Evolutionary conservation across 2,888 invertebrate species (phyloP).

Genomic region (Dasysyrphus albostriatus): DNA sequence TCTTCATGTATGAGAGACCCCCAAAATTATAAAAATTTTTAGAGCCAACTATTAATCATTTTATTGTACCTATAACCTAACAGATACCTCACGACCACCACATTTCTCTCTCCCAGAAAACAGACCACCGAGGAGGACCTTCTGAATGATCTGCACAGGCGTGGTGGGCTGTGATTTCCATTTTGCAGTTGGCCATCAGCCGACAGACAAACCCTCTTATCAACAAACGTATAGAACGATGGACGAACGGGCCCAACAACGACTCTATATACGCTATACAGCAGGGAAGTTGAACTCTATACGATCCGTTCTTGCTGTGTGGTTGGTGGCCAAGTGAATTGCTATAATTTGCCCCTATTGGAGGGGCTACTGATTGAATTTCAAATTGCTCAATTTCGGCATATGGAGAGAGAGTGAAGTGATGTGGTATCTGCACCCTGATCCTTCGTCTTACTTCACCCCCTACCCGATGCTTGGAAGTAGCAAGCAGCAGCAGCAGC

Average conservation of each 20-base stretch:
- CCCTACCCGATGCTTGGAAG: background rate
- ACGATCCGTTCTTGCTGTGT: slow-evolving; percentile 70
- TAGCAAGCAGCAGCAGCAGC: slow-evolving; percentile 45
- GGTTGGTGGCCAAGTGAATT: slow-evolving; percentile 80
- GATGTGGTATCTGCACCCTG: slow-evolving; percentile 63
- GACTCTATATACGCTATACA: background rate
- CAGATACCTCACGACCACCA: slow-evolving; percentile 66
- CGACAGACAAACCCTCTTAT: slow-evolving; percentile 75
- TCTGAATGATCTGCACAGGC: slow-evolving; percentile 59
- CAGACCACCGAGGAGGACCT: slow-evolving; percentile 37
- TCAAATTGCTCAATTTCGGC: slow-evolving; percentile 84
- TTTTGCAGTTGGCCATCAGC: slow-evolving; percentile 65
- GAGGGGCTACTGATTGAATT: slow-evolving; percentile 84
- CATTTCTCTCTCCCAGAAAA: slow-evolving; percentile 42
- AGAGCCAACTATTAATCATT: slow-evolving; percentile 76
- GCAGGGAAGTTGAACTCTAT: background rate
- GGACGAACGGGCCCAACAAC: slow-evolving; percentile 29
- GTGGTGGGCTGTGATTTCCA: slow-evolving; percentile 74
- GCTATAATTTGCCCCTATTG: slow-evolving; percentile 82
- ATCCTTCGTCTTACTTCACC: background rate
- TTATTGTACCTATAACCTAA: slow-evolving; percentile 72
- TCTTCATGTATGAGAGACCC: slow-evolving; percentile 53
- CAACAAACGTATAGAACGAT: slow-evolving; percentile 64
- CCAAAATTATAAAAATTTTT: slow-evolving; percentile 72
- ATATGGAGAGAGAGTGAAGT: slow-evolving; percentile 69